Conservation (phyloP, 1,140 invertebrate genomes). For the Papilio polyxenes region DNA sequence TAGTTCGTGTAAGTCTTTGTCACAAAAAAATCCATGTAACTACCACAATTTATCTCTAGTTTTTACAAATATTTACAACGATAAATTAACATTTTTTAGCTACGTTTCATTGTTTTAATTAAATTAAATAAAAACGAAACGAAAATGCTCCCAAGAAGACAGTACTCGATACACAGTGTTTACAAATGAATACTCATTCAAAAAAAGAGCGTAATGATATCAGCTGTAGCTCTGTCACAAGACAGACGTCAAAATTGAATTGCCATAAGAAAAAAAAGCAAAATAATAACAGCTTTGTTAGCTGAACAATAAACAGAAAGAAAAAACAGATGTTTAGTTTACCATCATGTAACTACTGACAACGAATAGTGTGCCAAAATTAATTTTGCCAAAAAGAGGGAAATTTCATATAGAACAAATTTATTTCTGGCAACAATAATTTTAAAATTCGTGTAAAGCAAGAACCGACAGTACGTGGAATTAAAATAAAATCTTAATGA, state of each 20-base stretch:
- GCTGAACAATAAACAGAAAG: background rate
- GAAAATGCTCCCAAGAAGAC: background rate
- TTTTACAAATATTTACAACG: background rate
- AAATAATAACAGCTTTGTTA: background rate
- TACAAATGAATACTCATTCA: slow-evolving; percentile 13
- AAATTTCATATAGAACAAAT: too few species aligned
- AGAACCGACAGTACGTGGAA: too few species aligned
- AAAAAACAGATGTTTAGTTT: background rate
- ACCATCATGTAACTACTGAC: too few species aligned
- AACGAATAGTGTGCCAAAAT: too few species aligned
- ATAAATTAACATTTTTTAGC: background rate
- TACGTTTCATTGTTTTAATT: background rate
- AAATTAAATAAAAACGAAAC: background rate
- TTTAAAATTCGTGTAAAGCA: too few species aligned
- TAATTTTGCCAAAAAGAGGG: too few species aligned
- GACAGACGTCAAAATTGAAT: background rate
- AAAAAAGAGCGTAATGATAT: slow-evolving; percentile 12
- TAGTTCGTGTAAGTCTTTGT: background rate
- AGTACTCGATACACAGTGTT: background rate
- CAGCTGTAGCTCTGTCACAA: background rate
- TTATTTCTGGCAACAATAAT: too few species aligned
- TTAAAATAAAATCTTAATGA: too few species aligned
- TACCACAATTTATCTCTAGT: background rate
- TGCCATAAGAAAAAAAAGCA: background rate
- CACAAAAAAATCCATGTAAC: background rate